These are phyloP conservation scores for Maccullochella peelii DNA, from an alignment of 2,113 vertebrate genomes.

Conservation along the genomic window DNA sequence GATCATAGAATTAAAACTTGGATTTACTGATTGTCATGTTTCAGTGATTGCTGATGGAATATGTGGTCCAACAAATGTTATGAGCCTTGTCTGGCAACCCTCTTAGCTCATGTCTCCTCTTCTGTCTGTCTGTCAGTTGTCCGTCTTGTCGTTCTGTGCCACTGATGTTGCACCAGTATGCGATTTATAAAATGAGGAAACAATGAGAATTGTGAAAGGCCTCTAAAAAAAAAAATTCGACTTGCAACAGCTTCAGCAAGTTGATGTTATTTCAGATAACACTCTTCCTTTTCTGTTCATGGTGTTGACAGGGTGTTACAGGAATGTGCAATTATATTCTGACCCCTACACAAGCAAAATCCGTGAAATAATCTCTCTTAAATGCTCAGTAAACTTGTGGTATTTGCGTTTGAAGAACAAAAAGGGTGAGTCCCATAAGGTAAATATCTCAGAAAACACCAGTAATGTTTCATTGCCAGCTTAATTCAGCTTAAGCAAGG, in stretches of 20 bases:
- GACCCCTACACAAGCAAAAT: no score
- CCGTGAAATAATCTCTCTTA: background rate
- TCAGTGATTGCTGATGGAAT: constrained; percentile 22
- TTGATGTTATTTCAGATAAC: background rate
- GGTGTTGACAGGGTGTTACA: background rate
- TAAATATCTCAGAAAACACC: constrained; percentile 1
- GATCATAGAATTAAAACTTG: background rate
- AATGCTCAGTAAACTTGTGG: background rate
- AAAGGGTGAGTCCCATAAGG: background rate
- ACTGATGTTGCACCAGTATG: constrained; percentile 25
- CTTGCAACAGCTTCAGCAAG: background rate
- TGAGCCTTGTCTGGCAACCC: background rate
- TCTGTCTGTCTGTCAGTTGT: constrained; percentile 5
- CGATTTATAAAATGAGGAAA: constrained; percentile 47
- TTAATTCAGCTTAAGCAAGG: background rate
- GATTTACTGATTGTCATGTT: constrained; percentile 39
- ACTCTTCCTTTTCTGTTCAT: background rate
- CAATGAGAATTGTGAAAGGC: constrained; percentile 10
- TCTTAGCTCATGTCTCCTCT: background rate
- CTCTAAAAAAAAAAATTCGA: background rate
- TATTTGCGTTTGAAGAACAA: background rate
- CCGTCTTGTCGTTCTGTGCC: background rate
- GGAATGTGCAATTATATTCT: background rate
- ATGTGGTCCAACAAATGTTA: background rate
- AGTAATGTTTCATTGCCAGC: background rate